Evolutionary conservation across 2,888 invertebrate species (phyloP), one percentile per base, ranked within the genome.

Genomic region (Proisotoma minuta): DNA sequence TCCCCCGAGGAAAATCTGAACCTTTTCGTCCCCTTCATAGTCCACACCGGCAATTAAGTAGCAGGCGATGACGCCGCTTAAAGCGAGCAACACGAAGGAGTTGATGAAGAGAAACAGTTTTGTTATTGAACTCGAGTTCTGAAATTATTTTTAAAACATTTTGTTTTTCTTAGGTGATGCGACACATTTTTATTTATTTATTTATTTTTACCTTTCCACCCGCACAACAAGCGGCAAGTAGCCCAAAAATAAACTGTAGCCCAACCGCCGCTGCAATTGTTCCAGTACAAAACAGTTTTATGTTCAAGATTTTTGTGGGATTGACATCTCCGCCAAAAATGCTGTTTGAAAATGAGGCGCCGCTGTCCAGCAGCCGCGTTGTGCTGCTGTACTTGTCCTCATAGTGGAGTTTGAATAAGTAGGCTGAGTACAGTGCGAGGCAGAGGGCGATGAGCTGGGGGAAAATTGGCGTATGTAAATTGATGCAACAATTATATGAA

Each of bases 351-450:
- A n/a, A n/a, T n/a, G 62, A 65, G 60, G 62, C 63, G 62, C 59
- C 60, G 60, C 63, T 60, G 63, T 63, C 66, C 62, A 95, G 91
- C 8, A 15, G 8, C 8, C 34, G 34, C 34, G 34, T 34, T 15
- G 34, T 34, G 34, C 15, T 15, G 8, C 8, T 10, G 34, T 34
- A 34, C 34, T 34, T 34, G 34, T 34, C 34, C 34, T 10, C 8
- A 34, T 34, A 34, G 34, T 34, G 34, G 34, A 15, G 15, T 8
- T 34, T 8, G 34, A 34, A 34, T 8, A 34, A 15, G 34, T 34
- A 34, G 34, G 8, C 34, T 15, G 34, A 34, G 34, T 34, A 34
- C 8, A 34, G 34, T 8, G 34, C 34, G 8, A 34, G 15, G 34
- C 34, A 34, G 34, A 34, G 34, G 34, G 34, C 8, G 34, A 34